These are phyloP conservation scores for Hyles lineata DNA, from an alignment of 2,888 invertebrate genomes.

Conservation along the genomic window DNA sequence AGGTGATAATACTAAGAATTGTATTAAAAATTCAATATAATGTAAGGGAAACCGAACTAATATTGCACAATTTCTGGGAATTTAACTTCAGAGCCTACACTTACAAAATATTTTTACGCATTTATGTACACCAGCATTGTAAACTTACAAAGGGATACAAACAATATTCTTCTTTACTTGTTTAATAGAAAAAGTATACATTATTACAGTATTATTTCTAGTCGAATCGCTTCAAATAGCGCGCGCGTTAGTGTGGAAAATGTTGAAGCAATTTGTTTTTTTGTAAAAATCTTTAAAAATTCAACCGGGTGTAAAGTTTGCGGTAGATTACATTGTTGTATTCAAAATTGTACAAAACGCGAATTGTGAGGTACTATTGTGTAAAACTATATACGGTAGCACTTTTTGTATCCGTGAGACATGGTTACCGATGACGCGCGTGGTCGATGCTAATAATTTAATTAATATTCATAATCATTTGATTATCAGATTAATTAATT, in stretches of 20 bases:
- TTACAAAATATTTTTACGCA: too few species aligned
- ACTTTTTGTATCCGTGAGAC: background rate
- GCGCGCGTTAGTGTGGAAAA: background rate
- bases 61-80: too few species aligned
- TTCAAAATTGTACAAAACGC: background rate
- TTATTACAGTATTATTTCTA: constrained; percentile 1
- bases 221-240: background rate
- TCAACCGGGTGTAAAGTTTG: constrained; percentile 7
- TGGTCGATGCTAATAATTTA: too few species aligned
- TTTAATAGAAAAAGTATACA: background rate
- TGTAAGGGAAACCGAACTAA: too few species aligned
- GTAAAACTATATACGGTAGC: background rate
- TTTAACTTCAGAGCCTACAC: too few species aligned
- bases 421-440: background rate
- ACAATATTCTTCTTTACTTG: too few species aligned
- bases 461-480: too few species aligned
- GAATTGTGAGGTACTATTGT: background rate
- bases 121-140: too few species aligned
- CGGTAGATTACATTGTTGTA: background rate
- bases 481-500: too few species aligned
- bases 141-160: too few species aligned
- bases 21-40: too few species aligned
- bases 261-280: background rate
- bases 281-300: background rate
- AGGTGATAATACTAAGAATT: too few species aligned